Evolutionary conservation across 2,888 invertebrate species (phyloP), one percentile per base, ranked within the genome.

Genomic region (Microdon myrmicae): DNA sequence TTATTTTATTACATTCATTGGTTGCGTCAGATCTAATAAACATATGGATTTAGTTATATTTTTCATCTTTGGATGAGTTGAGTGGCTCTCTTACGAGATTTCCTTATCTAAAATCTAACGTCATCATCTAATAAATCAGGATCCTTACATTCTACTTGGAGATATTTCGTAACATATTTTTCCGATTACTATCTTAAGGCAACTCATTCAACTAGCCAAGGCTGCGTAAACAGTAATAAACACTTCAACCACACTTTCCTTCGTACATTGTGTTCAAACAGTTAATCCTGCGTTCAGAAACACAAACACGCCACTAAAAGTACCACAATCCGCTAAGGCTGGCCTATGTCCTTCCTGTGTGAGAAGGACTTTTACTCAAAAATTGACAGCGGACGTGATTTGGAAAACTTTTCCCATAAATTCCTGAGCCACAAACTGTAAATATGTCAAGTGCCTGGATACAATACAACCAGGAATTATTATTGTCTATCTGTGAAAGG

Each of bases 361-460:
- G 31, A 31, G n/a, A 43, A 37, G 28, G 38, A 44, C 49, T 56
- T n/a, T 56, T 44, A 34, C 35, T 59, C 51, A 51, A 59, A 59
- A 59, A 59, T 53, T 59, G 51, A 59, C 59, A 59, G 51, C 59
- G 45, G 49, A 59, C 51, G 59, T 59, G 59, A 39, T 53, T 59
- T 47, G 47, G 43, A 60, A 60, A 53, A 53, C 43, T 60, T 53
- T 60, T 29, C 22, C 43, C 58, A 51, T 58, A 44, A 58, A 58
- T 58, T 51, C 17, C 28, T 16, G 19, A 20, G 48, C 43, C 51
- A 22, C 53, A 35, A 37, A 47, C 47, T 47, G 32, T 53, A 53
- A 53, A 53, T 53, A 45, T 59, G 31, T 37, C 49, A 49, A 55
- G 49, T 45, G 44, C 51, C 39, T 48, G 49, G 38, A 32, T 38